Conservation (phyloP, 2,888 invertebrate species). For the Melieria picta region DNA sequence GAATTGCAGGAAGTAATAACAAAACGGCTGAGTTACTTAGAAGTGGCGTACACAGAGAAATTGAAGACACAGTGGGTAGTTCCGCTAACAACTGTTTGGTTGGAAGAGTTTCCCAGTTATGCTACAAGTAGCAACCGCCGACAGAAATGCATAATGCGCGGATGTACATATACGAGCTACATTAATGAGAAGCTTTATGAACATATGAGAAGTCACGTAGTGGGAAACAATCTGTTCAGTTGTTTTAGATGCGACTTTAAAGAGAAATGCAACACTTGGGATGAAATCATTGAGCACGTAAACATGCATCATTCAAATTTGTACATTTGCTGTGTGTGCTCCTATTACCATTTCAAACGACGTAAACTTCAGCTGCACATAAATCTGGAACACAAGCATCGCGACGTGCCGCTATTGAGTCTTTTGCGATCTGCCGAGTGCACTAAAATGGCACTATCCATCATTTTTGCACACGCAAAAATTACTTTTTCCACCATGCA, state of each 20-base stretch:
- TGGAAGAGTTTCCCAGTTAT: slow-evolving; percentile 38
- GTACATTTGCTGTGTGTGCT: slow-evolving; percentile 42
- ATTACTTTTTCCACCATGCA: slow-evolving; percentile 42
- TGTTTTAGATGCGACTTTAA: slow-evolving; percentile 39
- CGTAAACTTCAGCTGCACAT: slow-evolving; percentile 36
- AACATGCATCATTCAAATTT: slow-evolving; percentile 37
- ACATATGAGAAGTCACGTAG: slow-evolving; percentile 35
- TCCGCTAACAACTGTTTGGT: slow-evolving; percentile 30
- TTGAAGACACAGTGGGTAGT: slow-evolving; percentile 40
- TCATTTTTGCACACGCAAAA: slow-evolving; percentile 36
- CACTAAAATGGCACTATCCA: slow-evolving; percentile 20
- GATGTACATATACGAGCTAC: slow-evolving; percentile 37
- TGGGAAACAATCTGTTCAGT: slow-evolving; percentile 31
- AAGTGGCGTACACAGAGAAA: slow-evolving; percentile 21
- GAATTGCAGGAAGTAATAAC: slow-evolving; percentile 32
- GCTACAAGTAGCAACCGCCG: slow-evolving; percentile 14
- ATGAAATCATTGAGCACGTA: slow-evolving; percentile 39
- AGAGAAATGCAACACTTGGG: slow-evolving; percentile 32
- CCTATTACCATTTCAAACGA: slow-evolving; percentile 29
- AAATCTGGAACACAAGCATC: slow-evolving; percentile 36
- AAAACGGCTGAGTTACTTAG: slow-evolving; percentile 36
- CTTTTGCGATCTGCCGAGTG: slow-evolving; percentile 21
- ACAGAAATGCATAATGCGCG: slow-evolving; percentile 35
- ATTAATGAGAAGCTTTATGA: slow-evolving; percentile 29
- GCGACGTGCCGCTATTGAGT: slow-evolving; percentile 42